A percentile compares a stretch with the other conserved stretches of the same genome.
phyloP scores from a whole-genome alignment of 2,797 vertebrate genomes.

The Hyperoplus immaculatus region DNA sequence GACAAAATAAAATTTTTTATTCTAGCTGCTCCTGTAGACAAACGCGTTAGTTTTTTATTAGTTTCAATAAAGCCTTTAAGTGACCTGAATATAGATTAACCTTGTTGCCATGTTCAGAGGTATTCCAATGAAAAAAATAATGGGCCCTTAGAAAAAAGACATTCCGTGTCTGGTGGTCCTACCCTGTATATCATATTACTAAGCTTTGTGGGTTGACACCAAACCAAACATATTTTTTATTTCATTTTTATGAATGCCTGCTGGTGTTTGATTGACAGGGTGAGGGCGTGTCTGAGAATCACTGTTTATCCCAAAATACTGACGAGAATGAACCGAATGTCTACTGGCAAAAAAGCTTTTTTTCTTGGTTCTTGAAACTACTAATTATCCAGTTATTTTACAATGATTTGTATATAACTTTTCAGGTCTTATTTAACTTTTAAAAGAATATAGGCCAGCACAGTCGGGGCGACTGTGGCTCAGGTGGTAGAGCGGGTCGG shows the following conservation, averaged over 20 bases:
- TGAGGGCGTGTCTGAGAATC: slow-evolving; percentile 8
- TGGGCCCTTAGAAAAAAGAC: not conserved
- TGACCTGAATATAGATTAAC: not conserved
- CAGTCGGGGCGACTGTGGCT: no score
- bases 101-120: not conserved
- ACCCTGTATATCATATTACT: slow-evolving; percentile 42
- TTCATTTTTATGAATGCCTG: slow-evolving; percentile 3
- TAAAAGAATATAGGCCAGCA: not conserved
- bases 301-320: slow-evolving; percentile 29
- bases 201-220: slow-evolving; percentile 15
- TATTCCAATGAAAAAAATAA: not conserved
- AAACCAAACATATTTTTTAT: slow-evolving; percentile 10
- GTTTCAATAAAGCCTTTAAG: not conserved
- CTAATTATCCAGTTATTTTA: not conserved
- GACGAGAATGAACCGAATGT: not conserved
- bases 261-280: slow-evolving; percentile 10
- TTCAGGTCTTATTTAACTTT: not conserved
- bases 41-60: no score
- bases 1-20: no score
- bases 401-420: not conserved
- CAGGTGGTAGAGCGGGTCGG: no score
- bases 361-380: not conserved
- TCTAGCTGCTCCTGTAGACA: no score
- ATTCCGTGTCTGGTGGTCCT: not conserved
- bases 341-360: not conserved